Evolutionary conservation across 2,888 invertebrate species (phyloP).

Genomic region (Platypus cylindrus): DNA sequence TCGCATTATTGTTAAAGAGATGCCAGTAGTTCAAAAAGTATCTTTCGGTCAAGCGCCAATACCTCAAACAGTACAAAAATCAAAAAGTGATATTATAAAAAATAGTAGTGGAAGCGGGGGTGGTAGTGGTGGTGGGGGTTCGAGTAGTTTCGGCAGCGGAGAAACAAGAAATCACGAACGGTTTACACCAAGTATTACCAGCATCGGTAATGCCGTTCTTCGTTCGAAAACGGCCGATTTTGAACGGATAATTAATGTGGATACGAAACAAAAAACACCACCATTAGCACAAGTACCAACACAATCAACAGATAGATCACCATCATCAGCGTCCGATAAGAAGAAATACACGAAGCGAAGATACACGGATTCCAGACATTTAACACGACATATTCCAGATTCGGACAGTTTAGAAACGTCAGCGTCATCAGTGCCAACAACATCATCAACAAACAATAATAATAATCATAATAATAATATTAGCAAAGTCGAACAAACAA

Average conservation of each 20-base stretch:
- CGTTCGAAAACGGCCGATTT: constrained; percentile 56
- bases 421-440: constrained; percentile 8
- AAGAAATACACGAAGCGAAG: constrained; percentile 48
- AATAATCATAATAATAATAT: no score
- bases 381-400: constrained; percentile 44
- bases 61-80: constrained; percentile 38
- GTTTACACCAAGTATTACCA: constrained; percentile 46
- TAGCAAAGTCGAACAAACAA: neutral
- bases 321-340: constrained; percentile 33
- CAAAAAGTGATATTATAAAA: constrained; percentile 19
- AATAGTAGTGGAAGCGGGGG: constrained; percentile 12
- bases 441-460: neutral
- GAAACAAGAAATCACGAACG: constrained; percentile 30
- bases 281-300: constrained; percentile 23
- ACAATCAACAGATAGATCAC: constrained; percentile 14
- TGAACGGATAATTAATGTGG: constrained; percentile 44
- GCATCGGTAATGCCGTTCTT: constrained; percentile 52
- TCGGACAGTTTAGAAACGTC: constrained; percentile 37
- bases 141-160: constrained; percentile 1
- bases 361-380: constrained; percentile 48
- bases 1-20: constrained; percentile 22
- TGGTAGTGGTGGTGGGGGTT: no score
- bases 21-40: constrained; percentile 41
- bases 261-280: constrained; percentile 38
- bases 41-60: constrained; percentile 41